These are phyloP conservation scores for Osmerus mordax DNA, from an alignment of 2,113 vertebrate genomes.

Conservation along the genomic window DNA sequence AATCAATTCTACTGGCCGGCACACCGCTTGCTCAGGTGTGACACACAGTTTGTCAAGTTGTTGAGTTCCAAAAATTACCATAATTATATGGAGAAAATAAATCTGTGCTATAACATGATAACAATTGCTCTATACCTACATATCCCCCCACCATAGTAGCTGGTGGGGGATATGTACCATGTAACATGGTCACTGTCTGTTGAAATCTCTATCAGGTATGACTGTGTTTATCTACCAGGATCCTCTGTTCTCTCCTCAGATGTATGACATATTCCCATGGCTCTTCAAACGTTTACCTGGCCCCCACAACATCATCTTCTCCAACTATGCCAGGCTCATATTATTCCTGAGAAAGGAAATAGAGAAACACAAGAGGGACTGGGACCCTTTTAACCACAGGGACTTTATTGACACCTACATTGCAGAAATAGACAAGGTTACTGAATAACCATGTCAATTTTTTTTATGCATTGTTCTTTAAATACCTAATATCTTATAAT, in stretches of 20 bases:
- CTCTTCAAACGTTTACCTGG: slow-evolving; percentile 49
- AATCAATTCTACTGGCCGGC: slow-evolving; percentile 6
- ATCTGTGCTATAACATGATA: too few species aligned
- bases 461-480: not conserved
- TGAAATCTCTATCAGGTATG: not conserved
- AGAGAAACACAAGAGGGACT: slow-evolving; percentile 33
- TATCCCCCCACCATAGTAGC: too few species aligned
- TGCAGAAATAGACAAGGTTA: slow-evolving; percentile 53
- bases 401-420: slow-evolving; percentile 66
- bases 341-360: slow-evolving; percentile 47
- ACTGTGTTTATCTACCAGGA: not conserved
- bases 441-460: not conserved
- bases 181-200: too few species aligned
- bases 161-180: too few species aligned
- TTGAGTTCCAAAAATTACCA: not conserved
- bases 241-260: slow-evolving; percentile 28
- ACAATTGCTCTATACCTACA: too few species aligned
- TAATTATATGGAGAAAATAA: not conserved
- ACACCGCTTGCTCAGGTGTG: slow-evolving; percentile 24
- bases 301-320: slow-evolving; percentile 40
- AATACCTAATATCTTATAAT: not conserved
- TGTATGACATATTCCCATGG: slow-evolving; percentile 54
- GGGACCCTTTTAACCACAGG: slow-evolving; percentile 41
- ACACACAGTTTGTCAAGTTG: not conserved
- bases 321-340: slow-evolving; percentile 45